phyloP scores from a whole-genome alignment of 2,797 vertebrate species.

The Hypotaenidia okinawae region DNA sequence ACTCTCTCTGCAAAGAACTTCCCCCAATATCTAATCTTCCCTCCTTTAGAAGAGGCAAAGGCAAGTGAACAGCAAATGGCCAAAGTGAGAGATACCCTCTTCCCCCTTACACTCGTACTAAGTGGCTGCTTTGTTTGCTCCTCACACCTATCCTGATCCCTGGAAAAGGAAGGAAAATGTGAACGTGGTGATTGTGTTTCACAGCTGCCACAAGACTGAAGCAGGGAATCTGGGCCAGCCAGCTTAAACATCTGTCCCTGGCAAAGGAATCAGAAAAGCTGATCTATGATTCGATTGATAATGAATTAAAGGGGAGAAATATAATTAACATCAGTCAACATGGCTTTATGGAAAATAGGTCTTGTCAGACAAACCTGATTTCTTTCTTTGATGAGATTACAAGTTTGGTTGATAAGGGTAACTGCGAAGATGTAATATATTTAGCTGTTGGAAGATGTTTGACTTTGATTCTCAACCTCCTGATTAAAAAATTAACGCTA shows the following conservation, averaged over 20 bases:
- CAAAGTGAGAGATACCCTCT: not conserved
- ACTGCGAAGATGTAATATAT: constrained; percentile 17
- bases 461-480: constrained; percentile 49
- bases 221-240: not conserved
- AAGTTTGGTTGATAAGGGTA: constrained; percentile 55
- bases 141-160: not conserved
- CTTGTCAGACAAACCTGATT: constrained; percentile 66
- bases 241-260: not conserved
- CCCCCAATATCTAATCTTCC: too few species aligned
- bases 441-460: constrained; percentile 52
- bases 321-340: constrained; percentile 55
- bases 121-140: not conserved
- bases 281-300: constrained; percentile 22
- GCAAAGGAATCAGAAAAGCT: not conserved
- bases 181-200: not conserved
- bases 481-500: constrained; percentile 60
- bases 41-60: not conserved
- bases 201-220: not conserved
- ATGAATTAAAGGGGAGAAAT: constrained; percentile 50
- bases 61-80: not conserved
- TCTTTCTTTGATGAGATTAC: constrained; percentile 62
- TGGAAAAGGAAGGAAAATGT: not conserved
- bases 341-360: constrained; percentile 47
- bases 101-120: not conserved
- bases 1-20: too few species aligned